These are phyloP conservation scores for Adelges cooleyi DNA, from an alignment of 1,140 invertebrate species.

Conservation along the genomic window DNA sequence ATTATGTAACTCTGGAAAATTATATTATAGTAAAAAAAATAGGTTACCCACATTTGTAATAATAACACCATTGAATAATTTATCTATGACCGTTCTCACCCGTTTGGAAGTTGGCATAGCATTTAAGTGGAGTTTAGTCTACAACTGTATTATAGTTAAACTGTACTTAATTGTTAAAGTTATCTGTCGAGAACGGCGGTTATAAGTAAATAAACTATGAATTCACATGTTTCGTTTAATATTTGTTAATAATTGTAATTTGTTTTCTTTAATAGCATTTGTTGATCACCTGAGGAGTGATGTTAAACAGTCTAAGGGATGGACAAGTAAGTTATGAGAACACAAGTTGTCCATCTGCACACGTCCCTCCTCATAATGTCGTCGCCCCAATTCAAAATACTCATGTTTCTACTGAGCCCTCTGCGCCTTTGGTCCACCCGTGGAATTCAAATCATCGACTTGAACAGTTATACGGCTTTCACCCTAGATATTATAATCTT, in stretches of 20 bases:
- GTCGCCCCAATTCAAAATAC: conserved; percentile 12
- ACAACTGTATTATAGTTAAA: too few species aligned
- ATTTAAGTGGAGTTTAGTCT: too few species aligned
- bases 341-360: background rate
- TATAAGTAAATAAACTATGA: too few species aligned
- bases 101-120: too few species aligned
- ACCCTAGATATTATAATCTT: conserved; percentile 23
- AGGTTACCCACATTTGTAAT: too few species aligned
- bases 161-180: too few species aligned
- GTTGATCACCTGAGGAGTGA: background rate
- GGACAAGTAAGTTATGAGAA: conserved; percentile 21
- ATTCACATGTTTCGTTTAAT: too few species aligned
- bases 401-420: background rate
- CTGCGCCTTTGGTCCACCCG: background rate
- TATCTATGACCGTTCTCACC: too few species aligned
- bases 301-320: conserved; percentile 25
- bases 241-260: background rate
- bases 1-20: too few species aligned
- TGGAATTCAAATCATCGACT: conserved; percentile 12
- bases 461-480: conserved; percentile 24
- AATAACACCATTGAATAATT: too few species aligned
- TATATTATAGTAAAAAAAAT: too few species aligned
- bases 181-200: too few species aligned
- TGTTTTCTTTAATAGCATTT: background rate
- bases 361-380: conserved; percentile 19